A percentile compares a stretch with the other conserved stretches of the same genome.
Conservation (phyloP, 1,140 invertebrate genomes). For the Orius insidiosus region DNA sequence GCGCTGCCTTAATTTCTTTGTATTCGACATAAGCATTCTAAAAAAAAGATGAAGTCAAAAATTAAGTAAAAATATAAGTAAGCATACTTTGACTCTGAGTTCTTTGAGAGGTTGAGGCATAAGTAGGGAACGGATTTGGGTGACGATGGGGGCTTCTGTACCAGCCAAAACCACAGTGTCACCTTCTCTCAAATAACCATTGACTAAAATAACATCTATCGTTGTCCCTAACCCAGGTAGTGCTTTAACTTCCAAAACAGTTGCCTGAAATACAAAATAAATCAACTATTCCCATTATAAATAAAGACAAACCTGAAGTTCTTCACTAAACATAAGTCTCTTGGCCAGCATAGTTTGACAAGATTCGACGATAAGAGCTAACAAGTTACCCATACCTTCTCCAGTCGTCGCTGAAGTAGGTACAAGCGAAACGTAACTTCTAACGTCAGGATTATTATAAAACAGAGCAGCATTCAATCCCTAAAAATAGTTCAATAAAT, state of each 20-base stretch:
- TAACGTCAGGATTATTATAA: constrained; percentile 88
- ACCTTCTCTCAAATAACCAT: constrained; percentile 80
- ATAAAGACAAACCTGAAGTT: constrained; percentile 44
- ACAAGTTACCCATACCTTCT: constrained; percentile 96
- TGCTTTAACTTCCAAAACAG: constrained; percentile 97
- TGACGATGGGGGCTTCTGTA: constrained; percentile 94
- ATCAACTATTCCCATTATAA: no score
- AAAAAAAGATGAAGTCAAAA: constrained; percentile 21
- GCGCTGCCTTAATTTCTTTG: constrained; percentile 87
- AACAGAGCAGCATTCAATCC: constrained; percentile 88
- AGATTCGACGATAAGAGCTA: constrained; percentile 80
- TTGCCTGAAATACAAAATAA: constrained; percentile 36
- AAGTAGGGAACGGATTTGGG: constrained; percentile 88
- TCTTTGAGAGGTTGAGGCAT: constrained; percentile 98
- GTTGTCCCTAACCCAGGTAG: constrained; percentile 95
- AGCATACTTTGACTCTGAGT: constrained; percentile 84
- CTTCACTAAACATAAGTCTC: constrained; percentile 78
- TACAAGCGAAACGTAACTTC: constrained; percentile 85
- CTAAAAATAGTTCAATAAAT: constrained; percentile 26
- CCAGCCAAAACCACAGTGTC: constrained; percentile 91
- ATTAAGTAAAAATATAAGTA: no score
- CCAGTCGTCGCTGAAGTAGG: constrained; percentile 93
- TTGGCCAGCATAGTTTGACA: constrained; percentile 84
- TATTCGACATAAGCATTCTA: constrained; percentile 91
- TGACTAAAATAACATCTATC: constrained; percentile 96